A percentile compares a stretch with the other conserved stretches of the same genome.
phyloP scores from a whole-genome alignment of 2,888 invertebrate genomes.

The Coronaproctus castanopsis region DNA sequence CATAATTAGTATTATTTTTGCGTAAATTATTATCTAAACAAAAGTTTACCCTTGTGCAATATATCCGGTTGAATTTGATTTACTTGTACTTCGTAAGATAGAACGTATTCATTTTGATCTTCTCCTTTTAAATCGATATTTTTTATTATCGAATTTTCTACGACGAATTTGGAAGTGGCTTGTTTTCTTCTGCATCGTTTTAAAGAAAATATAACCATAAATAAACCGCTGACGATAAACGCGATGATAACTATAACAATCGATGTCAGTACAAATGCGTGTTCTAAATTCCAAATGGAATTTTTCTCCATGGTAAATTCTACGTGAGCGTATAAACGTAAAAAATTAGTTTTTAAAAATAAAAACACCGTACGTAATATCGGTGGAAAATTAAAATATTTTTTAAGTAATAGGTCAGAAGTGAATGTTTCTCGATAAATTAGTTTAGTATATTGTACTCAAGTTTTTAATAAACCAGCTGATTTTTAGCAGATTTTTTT shows the following conservation, averaged over 20 bases:
- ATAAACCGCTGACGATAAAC: background rate
- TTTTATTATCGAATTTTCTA: background rate
- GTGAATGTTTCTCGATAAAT: too few species aligned
- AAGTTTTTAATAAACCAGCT: too few species aligned
- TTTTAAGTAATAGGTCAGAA: too few species aligned
- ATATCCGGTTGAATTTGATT: slow-evolving; percentile 59
- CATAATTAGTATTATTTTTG: too few species aligned
- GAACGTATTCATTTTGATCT: background rate
- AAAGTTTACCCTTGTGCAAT: slow-evolving; percentile 39
- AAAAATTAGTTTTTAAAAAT: too few species aligned
- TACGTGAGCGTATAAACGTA: too few species aligned
- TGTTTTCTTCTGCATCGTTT: background rate
- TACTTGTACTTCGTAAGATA: slow-evolving; percentile 31
- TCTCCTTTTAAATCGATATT: background rate
- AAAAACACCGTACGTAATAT: too few species aligned
- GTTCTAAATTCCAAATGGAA: background rate
- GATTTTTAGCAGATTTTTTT: too few species aligned
- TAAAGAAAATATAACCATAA: background rate
- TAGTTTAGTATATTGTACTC: too few species aligned
- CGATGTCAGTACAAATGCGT: background rate
- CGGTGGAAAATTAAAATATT: too few species aligned
- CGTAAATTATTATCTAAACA: too few species aligned
- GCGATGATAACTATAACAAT: background rate
- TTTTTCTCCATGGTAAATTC: background rate
- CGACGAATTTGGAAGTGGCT: too few species aligned